Conservation (phyloP, 2,113 vertebrate species). For the Stegostoma tigrinum region DNA sequence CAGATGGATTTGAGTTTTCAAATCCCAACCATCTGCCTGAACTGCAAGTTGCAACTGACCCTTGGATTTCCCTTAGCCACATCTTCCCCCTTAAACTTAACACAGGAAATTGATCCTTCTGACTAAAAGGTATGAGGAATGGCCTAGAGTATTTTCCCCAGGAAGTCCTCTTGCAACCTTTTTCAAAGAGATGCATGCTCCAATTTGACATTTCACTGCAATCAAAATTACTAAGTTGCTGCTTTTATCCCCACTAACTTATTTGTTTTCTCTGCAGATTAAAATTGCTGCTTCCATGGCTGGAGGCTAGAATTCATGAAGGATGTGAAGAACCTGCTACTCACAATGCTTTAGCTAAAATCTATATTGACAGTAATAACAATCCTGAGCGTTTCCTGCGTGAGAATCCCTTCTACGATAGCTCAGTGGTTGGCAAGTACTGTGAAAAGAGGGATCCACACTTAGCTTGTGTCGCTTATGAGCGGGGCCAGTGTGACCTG, state of each 20-base stretch:
- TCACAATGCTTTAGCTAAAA: slow-evolving; percentile 84
- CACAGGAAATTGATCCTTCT: not conserved
- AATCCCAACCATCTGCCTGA: not conserved
- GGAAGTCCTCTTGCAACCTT: too few relatives aligned
- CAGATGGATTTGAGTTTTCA: not conserved
- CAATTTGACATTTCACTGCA: too few relatives aligned
- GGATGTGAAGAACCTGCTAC: slow-evolving; percentile 83
- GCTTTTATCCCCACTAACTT: not conserved
- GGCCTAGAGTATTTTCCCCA: not conserved
- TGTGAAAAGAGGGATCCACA: slow-evolving; percentile 88
- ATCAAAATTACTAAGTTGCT: not conserved
- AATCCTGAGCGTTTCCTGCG: slow-evolving; percentile 79
- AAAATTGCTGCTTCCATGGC: slow-evolving; percentile 78
- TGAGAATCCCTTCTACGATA: slow-evolving; percentile 81
- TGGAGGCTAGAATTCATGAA: slow-evolving; percentile 80
- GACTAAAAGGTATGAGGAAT: not conserved
- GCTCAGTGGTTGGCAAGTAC: slow-evolving; percentile 73
- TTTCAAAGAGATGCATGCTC: not conserved
- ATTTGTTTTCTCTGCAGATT: slow-evolving; percentile 55
- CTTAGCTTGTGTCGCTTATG: slow-evolving; percentile 79
- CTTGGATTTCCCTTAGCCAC: not conserved
- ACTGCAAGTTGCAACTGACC: not conserved
- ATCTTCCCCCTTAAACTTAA: not conserved
- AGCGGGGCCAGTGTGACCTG: slow-evolving; percentile 80
- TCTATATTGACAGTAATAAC: slow-evolving; percentile 88